These are phyloP conservation scores for Cryptosula pallasiana DNA, from an alignment of 2,888 invertebrate genomes.

Conservation along the genomic window DNA sequence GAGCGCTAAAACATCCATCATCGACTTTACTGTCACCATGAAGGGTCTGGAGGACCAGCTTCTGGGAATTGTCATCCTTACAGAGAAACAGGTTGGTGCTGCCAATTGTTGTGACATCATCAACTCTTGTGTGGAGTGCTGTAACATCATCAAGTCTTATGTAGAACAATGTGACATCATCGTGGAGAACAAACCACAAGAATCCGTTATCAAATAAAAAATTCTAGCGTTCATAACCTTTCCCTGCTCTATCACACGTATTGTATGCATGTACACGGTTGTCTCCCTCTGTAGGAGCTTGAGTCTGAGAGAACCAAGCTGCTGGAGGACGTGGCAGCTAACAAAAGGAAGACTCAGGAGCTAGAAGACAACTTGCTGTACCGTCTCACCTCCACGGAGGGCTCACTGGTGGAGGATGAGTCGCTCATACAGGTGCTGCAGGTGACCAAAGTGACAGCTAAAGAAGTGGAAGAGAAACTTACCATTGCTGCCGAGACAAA, in stretches of 20 bases:
- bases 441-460: conserved; percentile 59
- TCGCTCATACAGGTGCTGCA: conserved; percentile 69
- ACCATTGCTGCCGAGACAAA: conserved; percentile 88
- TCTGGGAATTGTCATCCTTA: conserved; percentile 82
- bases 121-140: too few species aligned
- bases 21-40: conserved; percentile 96
- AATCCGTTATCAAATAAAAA: too few species aligned
- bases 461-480: conserved; percentile 89
- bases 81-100: conserved; percentile 72
- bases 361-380: conserved; percentile 85
- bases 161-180: too few species aligned
- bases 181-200: too few species aligned
- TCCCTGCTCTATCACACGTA: too few species aligned
- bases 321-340: conserved; percentile 91
- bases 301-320: conserved; percentile 88
- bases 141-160: too few species aligned
- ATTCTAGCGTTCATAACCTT: too few species aligned
- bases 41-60: conserved; percentile 91
- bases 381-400: conserved; percentile 85
- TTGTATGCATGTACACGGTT: too few species aligned
- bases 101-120: too few species aligned
- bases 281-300: too few species aligned
- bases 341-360: conserved; percentile 92
- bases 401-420: conserved; percentile 91
- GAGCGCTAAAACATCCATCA: conserved; percentile 91